A percentile compares a stretch with the other conserved stretches of the same genome.
Evolutionary conservation across 2,888 invertebrate species (phyloP).

Genomic region (Serripes groenlandicus): DNA sequence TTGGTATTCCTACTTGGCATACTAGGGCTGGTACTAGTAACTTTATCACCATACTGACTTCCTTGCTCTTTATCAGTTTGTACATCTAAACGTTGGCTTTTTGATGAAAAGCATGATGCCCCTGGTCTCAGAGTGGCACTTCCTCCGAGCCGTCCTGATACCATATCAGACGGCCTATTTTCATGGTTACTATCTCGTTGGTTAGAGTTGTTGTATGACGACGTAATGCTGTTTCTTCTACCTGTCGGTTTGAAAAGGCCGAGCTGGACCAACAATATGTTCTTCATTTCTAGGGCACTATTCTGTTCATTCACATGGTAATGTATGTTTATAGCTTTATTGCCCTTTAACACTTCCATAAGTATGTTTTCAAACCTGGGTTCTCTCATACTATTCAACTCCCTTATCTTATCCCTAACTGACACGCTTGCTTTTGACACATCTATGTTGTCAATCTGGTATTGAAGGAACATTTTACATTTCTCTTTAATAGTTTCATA

Average conservation of each 20-base stretch:
- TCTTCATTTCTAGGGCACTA: neutral
- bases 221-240: neutral
- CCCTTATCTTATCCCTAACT: neutral
- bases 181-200: no score
- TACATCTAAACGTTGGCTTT: no score
- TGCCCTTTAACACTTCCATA: neutral
- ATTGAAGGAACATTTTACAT: neutral
- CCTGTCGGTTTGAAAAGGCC: neutral
- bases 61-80: neutral
- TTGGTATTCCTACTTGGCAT: neutral
- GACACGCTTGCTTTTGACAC: neutral
- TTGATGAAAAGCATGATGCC: no score
- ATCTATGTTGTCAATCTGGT: constrained; percentile 5
- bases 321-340: constrained; percentile 3
- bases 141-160: no score
- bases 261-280: neutral
- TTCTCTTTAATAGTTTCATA: no score
- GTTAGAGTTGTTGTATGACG: no score
- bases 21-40: neutral
- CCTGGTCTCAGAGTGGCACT: neutral
- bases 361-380: neutral
- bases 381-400: neutral
- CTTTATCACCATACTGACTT: neutral
- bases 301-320: neutral
- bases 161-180: no score